A percentile compares a stretch with the other conserved stretches of the same genome.
Conservation (phyloP, 2,113 vertebrate species). For the Conger conger region DNA sequence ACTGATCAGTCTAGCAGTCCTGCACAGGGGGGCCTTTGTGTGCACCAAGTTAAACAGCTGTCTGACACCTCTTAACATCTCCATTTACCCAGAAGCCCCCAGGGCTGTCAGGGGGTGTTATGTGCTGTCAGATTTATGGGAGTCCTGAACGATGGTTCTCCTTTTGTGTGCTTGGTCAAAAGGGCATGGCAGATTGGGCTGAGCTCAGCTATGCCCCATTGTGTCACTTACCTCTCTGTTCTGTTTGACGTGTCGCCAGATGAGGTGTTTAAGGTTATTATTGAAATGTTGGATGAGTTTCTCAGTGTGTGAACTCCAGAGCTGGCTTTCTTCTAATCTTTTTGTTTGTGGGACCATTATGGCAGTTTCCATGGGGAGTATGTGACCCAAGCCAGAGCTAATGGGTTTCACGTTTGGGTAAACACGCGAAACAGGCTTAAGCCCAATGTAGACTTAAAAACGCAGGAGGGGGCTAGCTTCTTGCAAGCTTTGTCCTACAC, state of each 20-base stretch:
- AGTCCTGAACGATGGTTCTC: not conserved
- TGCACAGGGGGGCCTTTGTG: not conserved
- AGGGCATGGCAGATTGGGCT: not conserved
- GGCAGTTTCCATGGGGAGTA: not conserved
- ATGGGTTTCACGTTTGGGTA: not conserved
- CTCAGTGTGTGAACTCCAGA: not conserved
- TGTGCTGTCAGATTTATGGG: slow-evolving; percentile 3
- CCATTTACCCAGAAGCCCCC: not conserved
- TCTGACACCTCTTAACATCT: not conserved
- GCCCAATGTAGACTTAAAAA: not conserved
- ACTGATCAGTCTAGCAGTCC: slow-evolving; percentile 10
- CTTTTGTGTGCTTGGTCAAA: slow-evolving; percentile 1
- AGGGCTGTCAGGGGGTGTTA: slow-evolving; percentile 4
- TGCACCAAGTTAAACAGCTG: not conserved
- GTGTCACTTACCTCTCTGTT: not conserved
- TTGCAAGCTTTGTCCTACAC: not conserved
- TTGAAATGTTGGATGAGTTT: slow-evolving; percentile 1
- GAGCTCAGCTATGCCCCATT: not conserved
- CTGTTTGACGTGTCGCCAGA: slow-evolving; percentile 8
- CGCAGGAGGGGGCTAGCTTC: not conserved
- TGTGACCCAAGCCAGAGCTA: not conserved
- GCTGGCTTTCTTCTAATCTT: not conserved
- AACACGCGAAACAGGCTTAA: not conserved
- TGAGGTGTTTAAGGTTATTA: not conserved
- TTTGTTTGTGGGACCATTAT: not conserved